Percentiles rank a stretch among this genome's conserved stretches.
Evolutionary conservation across 2,888 invertebrate genomes (phyloP).

Genomic region (Cataglyphis cursor): DNA sequence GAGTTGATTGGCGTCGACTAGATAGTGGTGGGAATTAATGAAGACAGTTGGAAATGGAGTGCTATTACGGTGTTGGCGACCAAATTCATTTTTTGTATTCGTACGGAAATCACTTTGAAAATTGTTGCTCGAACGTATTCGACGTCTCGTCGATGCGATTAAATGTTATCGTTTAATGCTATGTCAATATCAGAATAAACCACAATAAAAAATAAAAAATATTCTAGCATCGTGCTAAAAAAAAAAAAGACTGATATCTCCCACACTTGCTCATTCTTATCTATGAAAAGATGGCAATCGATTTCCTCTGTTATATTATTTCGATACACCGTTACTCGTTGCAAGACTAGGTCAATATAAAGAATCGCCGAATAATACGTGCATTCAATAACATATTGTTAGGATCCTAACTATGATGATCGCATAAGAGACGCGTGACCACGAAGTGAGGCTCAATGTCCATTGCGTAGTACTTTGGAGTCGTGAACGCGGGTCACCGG

Average conservation of each 20-base stretch:
- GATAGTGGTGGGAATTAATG: conserved; percentile 76
- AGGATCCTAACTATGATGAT: neutral
- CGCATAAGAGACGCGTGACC: conserved; percentile 1
- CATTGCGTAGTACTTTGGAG: conserved; percentile 36
- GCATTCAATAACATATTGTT: conserved; percentile 40
- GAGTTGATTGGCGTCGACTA: conserved; percentile 75
- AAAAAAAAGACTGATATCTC: neutral
- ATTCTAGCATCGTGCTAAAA: neutral
- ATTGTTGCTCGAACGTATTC: neutral
- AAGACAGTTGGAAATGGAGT: conserved; percentile 70
- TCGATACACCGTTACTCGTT: conserved; percentile 24
- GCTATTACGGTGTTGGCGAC: conserved; percentile 44
- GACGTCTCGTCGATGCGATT: neutral
- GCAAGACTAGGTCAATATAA: neutral
- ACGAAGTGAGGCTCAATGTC: conserved; percentile 23
- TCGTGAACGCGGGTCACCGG: conserved; percentile 67
- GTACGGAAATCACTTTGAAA: conserved; percentile 38
- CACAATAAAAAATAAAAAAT: neutral
- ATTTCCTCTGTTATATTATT: neutral
- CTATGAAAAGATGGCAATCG: conserved; percentile 13
- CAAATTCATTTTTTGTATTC: conserved; percentile 41
- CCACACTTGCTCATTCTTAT: neutral
- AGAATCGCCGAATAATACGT: conserved; percentile 46
- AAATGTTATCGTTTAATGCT: neutral
- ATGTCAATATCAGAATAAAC: neutral